Evolutionary conservation across 1,140 invertebrate genomes (phyloP), one percentile per base, ranked within the genome.

Genomic region (Pinna nobilis): DNA sequence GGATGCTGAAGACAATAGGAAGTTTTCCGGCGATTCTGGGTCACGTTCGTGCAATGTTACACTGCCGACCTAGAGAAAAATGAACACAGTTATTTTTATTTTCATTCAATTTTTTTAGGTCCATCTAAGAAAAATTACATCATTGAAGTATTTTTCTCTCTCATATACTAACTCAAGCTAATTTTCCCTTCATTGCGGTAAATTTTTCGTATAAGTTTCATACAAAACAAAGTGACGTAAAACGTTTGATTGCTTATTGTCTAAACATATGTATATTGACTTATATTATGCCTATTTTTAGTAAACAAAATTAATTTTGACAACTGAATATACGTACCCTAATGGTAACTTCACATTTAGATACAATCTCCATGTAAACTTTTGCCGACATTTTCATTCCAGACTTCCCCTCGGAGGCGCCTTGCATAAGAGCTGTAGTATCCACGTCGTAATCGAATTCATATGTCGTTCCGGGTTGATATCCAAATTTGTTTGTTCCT

Each of bases 401-500:
- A 2, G 88, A 88, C 3, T 89, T 89, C 50, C 92, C 91, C 53
- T 91, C 91, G 30, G 91, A 89, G 0, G 91, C 89, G 28, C 92
- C 92, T 13, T 89, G 90, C n/a, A 94, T 85, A 0, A 89, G 88
- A 1, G 93, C 92, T 28, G 90, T 86, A 1, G 92, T 91, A 33
- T 89, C 88, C 15, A 92, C 92, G 71, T 93, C 91, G 76, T 93
- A 91, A 35, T 91, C 88, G 77, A 94, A 94, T 30, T 90, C 89
- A 80, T 94, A 94, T 0, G 91, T 92, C 50, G 90, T 91, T 51
- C 93, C 93, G 70, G 91, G 89, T 70, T 87, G 82, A 78, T 93
- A 93, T 37, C 89, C 88, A 77, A 92, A 91, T 75, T 90, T 91
- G 35, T 47, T 71, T 28, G 78, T 69, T 30, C 65, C 83, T 84